These are phyloP conservation scores for Scaeva pyrastri DNA, from an alignment of 2,888 invertebrate species.

Conservation along the genomic window DNA sequence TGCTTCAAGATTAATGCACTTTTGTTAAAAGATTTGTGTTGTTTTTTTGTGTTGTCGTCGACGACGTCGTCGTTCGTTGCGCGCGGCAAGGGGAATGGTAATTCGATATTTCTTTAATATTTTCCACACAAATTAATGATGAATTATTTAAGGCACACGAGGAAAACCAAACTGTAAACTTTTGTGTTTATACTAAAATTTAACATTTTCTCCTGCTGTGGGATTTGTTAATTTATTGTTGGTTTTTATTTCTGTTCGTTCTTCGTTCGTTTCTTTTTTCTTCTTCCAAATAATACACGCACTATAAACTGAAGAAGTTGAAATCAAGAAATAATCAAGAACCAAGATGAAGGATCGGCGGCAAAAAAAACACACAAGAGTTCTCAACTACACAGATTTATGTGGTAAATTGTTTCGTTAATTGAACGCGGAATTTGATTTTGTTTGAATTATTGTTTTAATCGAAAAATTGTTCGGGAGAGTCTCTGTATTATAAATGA, in stretches of 20 bases:
- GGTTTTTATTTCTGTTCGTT: constrained; percentile 17
- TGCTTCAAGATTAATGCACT: constrained; percentile 65
- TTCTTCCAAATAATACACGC: constrained; percentile 49
- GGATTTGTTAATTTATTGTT: constrained; percentile 30
- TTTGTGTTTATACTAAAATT: constrained; percentile 23
- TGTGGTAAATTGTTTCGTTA: constrained; percentile 12
- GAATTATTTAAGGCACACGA: constrained; percentile 65
- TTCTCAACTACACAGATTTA: constrained; percentile 29
- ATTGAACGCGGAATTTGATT: constrained; percentile 40
- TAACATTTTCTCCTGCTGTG: constrained; percentile 32
- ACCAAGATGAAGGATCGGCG: constrained; percentile 22
- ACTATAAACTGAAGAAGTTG: constrained; percentile 37
- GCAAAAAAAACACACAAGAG: constrained; percentile 30
- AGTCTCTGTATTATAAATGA: constrained; percentile 54
- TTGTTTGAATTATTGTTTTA: constrained; percentile 18
- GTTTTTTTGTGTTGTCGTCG: constrained; percentile 14
- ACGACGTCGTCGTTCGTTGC: constrained; percentile 20
- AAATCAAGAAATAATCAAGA: constrained; percentile 2
- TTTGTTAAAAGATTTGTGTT: constrained; percentile 38
- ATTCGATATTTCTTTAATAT: constrained; percentile 41
- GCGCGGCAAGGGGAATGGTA: constrained; percentile 21
- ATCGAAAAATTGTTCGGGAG: constrained; percentile 51
- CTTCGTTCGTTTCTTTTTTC: constrained; percentile 20
- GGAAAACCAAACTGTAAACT: constrained; percentile 40
- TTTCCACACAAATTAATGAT: constrained; percentile 12